Evolutionary conservation across 2,797 vertebrate genomes (phyloP).

Genomic region (Schizopygopsis malacanthus): DNA sequence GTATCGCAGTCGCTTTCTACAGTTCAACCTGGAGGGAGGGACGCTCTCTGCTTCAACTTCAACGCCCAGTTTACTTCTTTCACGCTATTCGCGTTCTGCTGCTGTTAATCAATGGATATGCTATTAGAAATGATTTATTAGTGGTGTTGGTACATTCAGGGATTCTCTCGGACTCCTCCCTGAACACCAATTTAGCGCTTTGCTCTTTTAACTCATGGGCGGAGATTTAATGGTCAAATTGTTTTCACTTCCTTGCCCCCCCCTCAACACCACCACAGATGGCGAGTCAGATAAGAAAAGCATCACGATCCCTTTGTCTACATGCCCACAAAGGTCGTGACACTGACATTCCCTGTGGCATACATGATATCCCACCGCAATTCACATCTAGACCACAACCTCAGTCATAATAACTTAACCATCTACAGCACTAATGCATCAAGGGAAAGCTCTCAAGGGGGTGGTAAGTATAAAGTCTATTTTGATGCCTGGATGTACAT

Average conservation of each 20-base stretch:
- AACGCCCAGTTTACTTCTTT: constrained; percentile 41
- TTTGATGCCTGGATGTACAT: background rate
- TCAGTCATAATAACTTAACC: constrained; percentile 35
- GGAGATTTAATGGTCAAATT: constrained; percentile 64
- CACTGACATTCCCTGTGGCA: constrained; percentile 79
- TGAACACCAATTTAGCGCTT: constrained; percentile 65
- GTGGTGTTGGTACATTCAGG: constrained; percentile 1
- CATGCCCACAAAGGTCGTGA: constrained; percentile 76
- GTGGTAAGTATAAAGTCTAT: background rate
- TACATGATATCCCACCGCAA: constrained; percentile 69
- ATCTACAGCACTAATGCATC: background rate
- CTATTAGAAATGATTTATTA: background rate
- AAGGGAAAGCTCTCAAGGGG: background rate
- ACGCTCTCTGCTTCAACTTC: constrained; percentile 49
- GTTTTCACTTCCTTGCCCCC: constrained; percentile 74
- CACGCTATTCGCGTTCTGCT: constrained; percentile 30
- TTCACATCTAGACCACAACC: constrained; percentile 58
- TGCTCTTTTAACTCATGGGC: constrained; percentile 67
- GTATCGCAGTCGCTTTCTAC: constrained; percentile 33
- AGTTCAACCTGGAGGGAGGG: constrained; percentile 64
- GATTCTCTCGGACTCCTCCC: constrained; percentile 39
- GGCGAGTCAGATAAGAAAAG: constrained; percentile 75
- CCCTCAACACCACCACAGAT: constrained; percentile 79
- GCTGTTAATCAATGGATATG: constrained; percentile 10
- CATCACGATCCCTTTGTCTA: constrained; percentile 71